Evolutionary conservation across 2,888 invertebrate genomes (phyloP), one percentile per base, ranked within the genome.

Genomic region (Harmothoe impar): DNA sequence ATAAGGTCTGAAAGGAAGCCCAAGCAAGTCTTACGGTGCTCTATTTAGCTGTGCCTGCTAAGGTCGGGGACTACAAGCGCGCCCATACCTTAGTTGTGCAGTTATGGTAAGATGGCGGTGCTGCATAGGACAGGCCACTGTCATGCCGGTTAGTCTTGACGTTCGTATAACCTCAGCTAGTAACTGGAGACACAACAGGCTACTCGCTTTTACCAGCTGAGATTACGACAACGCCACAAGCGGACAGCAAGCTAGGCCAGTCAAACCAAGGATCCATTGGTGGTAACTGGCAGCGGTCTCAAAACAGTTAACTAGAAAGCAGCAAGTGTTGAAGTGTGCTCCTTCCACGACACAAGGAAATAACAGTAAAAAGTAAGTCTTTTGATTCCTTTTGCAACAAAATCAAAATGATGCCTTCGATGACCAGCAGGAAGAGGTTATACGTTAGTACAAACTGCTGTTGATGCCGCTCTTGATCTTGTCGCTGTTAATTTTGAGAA

Each of bases 191-290:
- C 62, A 77, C 35, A 77, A 86, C 31, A 25, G 54, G 86, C 86
- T 33, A 89, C 98, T 98, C 98, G 98, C 98, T 98, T 98, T 98
- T 98, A 98, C 98, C 98, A 98, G 98, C 98, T 98, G 98, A 98
- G 98, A 98, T 98, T 98, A 97, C 97, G 97, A 97, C 96, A 94
- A 94, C 94, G 93, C 92, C 90, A 91, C 91, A 90, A 91, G 90
- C 90, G 81, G 54, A 86, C 56, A 62, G 88, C 88, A 89, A 90
- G 84, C 88, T 29, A 90, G 85, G 81, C 90, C 77, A 89, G 90
- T 52, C 89, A 43, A 77, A 52, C 89, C 72, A 86, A 89, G 62
- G 68, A 33, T 86, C 54, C 54, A 33, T 54, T 25, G 29, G 86
- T 86, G 31, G 20, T 25, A 56, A 86, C 86, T 86, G 86, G 86